A percentile compares a stretch with the other conserved stretches of the same genome.
phyloP scores from a whole-genome alignment of 2,888 invertebrate genomes.

The Andrena fulva region DNA sequence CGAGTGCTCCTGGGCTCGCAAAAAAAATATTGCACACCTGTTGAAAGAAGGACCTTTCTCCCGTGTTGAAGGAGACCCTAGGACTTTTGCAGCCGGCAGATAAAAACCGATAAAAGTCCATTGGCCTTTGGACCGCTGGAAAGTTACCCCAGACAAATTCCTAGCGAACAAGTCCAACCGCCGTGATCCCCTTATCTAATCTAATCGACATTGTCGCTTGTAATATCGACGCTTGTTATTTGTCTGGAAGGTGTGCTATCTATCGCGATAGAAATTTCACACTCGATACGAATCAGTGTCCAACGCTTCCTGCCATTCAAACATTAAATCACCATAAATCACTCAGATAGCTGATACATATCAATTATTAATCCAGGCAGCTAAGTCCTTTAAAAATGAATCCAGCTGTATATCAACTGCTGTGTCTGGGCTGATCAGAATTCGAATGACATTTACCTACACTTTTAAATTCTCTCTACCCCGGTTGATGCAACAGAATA shows the following conservation, averaged over 20 bases:
- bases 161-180: not conserved
- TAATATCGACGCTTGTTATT: slow-evolving; percentile 19
- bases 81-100: not conserved
- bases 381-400: not conserved
- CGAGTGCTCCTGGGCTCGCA: not conserved
- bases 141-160: slow-evolving; percentile 22
- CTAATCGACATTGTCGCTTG: slow-evolving; percentile 27
- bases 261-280: slow-evolving; percentile 13
- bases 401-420: too few relatives aligned
- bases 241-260: not conserved
- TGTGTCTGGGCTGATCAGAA: too few relatives aligned
- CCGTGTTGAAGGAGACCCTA: not conserved
- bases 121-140: slow-evolving; percentile 5
- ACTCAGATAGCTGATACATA: not conserved
- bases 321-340: slow-evolving; percentile 8
- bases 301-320: not conserved
- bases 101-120: slow-evolving; percentile 15
- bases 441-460: too few relatives aligned
- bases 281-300: not conserved
- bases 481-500: too few relatives aligned
- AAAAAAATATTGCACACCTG: slow-evolving; percentile 20
- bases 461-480: too few relatives aligned
- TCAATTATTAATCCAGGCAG: not conserved
- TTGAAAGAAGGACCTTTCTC: not conserved
- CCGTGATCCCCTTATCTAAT: slow-evolving; percentile 30